Conservation (phyloP, 1,140 invertebrate species). For the Brachionus paranguensis region DNA sequence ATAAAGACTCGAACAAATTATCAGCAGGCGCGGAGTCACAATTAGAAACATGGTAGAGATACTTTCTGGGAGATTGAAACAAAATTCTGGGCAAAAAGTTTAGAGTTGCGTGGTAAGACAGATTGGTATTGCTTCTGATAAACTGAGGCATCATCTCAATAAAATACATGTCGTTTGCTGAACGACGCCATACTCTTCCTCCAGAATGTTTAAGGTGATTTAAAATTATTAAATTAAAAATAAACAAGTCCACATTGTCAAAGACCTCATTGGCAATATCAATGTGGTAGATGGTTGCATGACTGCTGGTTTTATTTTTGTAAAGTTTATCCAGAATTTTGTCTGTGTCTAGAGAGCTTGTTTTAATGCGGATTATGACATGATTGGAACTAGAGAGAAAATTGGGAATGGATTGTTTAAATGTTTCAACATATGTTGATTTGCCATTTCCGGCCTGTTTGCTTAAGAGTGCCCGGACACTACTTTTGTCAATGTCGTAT, state of each 20-base stretch:
- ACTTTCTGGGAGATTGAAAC: neutral
- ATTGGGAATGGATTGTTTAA: neutral
- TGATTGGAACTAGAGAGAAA: neutral
- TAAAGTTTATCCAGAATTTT: neutral
- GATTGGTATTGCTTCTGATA: neutral
- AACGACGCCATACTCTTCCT: constrained; percentile 6
- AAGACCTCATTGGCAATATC: constrained; percentile 23
- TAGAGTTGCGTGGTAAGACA: neutral
- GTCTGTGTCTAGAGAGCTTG: neutral
- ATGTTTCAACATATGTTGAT: neutral
- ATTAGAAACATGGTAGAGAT: constrained; percentile 2
- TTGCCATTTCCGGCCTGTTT: constrained; percentile 21
- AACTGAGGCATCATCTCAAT: constrained; percentile 19
- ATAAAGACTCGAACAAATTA: neutral
- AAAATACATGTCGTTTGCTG: neutral
- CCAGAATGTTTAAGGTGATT: neutral
- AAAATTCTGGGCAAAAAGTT: neutral
- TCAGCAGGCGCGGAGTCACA: neutral
- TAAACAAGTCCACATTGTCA: constrained; percentile 10
- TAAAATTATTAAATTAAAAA: neutral
- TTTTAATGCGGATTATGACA: constrained; percentile 21
- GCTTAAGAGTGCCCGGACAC: neutral
- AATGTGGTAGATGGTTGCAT: neutral
- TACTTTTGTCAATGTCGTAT: neutral
- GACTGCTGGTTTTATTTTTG: neutral